Base-by-base conservation (phyloP, 2,113 vertebrate species). In the Malurus cyaneus region DNA sequence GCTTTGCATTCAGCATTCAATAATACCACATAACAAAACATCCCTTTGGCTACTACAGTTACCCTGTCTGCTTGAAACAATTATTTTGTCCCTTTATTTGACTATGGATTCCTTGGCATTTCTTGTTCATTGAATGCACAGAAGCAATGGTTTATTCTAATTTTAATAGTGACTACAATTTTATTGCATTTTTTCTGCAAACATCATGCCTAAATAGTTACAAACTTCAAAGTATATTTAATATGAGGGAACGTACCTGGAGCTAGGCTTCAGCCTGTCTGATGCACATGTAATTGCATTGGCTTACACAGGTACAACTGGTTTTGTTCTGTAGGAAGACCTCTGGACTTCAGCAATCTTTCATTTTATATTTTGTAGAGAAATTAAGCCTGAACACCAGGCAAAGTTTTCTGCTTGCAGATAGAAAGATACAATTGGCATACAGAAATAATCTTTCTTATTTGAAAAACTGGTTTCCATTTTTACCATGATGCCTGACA, bases 181-280 rank as follows among this genome's bases (percentile, higher is more conserved):
- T 91, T 50, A 39, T 79, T 47, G 36, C 41, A 61, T 84, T 91
- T 89, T 54, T 93, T 92, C 56, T 89, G 65, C n/a, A 85, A 69
- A 57, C 20, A 54, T 78, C 56, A 46, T 39, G 61, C 52, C 91
- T 65, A 82, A 91, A 80, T 72, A 94, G 66, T 76, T 86, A 86
- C 19, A 65, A 79, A 92, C 18, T 69, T 81, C 42, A n/a, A 93
- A 76, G 36, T 56, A 42, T 56, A 49, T 62, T 91, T 86, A 79
- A 72, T 67, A 47, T 0, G 0, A 82, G 36, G 46, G 23, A 91
- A 78, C 52, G 61, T 71, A 67, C 49, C 74, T 57, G 65, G 44
- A 92, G 36, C 41, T 61, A 91, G 86, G 29, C 31, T 95, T 93
- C 91, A 88, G 34, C 52, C 54, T 84, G 80, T 79, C 77, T 84